Percentiles rank a stretch among this genome's conserved stretches.
Conservation (phyloP, 2,113 vertebrate genomes). For the Trochalopteron elliotii region DNA sequence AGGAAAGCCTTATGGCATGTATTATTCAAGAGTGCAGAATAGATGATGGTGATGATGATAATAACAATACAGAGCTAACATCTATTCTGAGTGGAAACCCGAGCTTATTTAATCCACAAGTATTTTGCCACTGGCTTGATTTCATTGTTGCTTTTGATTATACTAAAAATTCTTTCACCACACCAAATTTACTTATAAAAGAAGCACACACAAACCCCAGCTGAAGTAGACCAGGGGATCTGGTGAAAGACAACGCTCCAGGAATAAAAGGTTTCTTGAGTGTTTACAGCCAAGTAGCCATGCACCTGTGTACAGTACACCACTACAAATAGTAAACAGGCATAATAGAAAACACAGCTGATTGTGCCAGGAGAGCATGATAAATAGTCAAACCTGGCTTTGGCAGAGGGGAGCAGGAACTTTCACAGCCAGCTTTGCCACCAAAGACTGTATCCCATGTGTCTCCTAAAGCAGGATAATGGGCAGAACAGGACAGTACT, state of each 20-base stretch:
- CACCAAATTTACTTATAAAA: not conserved
- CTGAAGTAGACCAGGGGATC: not conserved
- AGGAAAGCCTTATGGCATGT: not conserved
- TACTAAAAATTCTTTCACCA: not conserved
- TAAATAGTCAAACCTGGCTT: not conserved
- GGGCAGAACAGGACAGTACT: not conserved
- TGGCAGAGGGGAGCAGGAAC: not conserved
- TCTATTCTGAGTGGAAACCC: not conserved
- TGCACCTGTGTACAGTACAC: not conserved
- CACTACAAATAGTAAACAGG: not conserved
- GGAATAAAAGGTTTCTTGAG: not conserved
- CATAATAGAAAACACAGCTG: not conserved
- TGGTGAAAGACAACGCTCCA: not conserved
- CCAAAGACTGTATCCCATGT: not conserved
- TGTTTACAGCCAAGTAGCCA: not conserved
- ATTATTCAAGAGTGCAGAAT: constrained; percentile 30
- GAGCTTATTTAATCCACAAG: not conserved
- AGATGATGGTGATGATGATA: not conserved
- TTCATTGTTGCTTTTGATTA: not conserved
- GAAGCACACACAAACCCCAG: not conserved
- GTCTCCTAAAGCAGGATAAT: not conserved
- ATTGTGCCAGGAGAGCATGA: not conserved
- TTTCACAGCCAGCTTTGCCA: not conserved
- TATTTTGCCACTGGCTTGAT: constrained; percentile 4
- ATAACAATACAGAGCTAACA: not conserved